Conservation (phyloP, 2,888 invertebrate genomes). For the Anarsia innoxiella region DNA sequence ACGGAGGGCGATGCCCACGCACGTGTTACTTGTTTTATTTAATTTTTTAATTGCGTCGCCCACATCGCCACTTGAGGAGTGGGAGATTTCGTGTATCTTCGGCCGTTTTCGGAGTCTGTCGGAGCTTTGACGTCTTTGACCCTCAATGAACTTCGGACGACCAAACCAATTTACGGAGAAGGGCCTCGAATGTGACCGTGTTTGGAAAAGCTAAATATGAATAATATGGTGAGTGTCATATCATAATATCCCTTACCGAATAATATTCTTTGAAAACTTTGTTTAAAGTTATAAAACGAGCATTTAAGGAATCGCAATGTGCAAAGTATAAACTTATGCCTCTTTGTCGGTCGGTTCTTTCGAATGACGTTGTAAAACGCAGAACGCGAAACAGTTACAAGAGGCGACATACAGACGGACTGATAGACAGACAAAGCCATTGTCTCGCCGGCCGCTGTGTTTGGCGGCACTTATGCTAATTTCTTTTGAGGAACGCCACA, state of each 20-base stretch:
- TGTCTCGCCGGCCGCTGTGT: conserved; percentile 53
- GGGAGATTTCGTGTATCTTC: conserved; percentile 17
- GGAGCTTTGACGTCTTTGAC: conserved; percentile 17
- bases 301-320: conserved; percentile 27
- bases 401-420: conserved; percentile 49
- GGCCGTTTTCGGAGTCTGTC: conserved; percentile 21
- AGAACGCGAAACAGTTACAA: conserved; percentile 45
- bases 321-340: conserved; percentile 19
- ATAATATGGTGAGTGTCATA: not conserved
- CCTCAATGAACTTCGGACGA: conserved; percentile 16
- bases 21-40: conserved; percentile 47
- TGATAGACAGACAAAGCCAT: conserved; percentile 68
- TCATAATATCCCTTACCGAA: not conserved
- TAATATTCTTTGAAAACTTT: too few species aligned
- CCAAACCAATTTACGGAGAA: conserved; percentile 2
- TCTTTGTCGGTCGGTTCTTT: conserved; percentile 39
- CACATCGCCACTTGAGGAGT: conserved; percentile 29
- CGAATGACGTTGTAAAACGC: conserved; percentile 45
- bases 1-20: conserved; percentile 40
- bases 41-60: conserved; percentile 62
- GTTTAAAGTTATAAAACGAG: too few species aligned
- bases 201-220: conserved; percentile 2
- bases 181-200: conserved; percentile 8
- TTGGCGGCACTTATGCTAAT: conserved; percentile 68
- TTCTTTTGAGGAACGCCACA: conserved; percentile 57